A percentile compares a stretch with the other conserved stretches of the same genome.
These are phyloP conservation scores for Aspidoscelis tigris DNA, from an alignment of 2,113 vertebrate species.

Conservation along the genomic window DNA sequence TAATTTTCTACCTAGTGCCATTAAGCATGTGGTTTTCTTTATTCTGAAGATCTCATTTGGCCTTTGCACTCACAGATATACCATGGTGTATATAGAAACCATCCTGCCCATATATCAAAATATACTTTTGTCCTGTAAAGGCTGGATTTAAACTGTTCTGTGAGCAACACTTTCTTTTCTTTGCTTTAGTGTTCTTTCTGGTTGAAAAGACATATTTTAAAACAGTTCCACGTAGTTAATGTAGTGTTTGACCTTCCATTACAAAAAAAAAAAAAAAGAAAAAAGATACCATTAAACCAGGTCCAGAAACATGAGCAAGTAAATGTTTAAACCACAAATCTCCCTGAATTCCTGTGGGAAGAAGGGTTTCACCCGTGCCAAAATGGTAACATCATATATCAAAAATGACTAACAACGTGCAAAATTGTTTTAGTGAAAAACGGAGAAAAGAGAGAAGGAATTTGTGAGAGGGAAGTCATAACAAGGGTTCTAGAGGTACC, in stretches of 20 bases:
- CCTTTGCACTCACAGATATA: constrained; percentile 65
- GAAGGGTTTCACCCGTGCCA: constrained; percentile 53
- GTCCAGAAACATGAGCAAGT: constrained; percentile 65
- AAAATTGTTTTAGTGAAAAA: constrained; percentile 62
- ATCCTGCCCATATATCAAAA: constrained; percentile 68
- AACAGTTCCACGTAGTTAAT: constrained; percentile 68
- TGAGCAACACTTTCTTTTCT: constrained; percentile 53
- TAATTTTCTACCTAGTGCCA: constrained; percentile 65
- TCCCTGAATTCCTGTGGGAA: constrained; percentile 64
- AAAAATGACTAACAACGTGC: constrained; percentile 66
- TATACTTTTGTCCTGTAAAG: constrained; percentile 57
- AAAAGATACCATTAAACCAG: constrained; percentile 71
- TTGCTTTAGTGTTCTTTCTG: background rate
- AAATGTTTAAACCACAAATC: constrained; percentile 70
- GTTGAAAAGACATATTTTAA: constrained; percentile 65
- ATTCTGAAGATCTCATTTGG: constrained; percentile 68
- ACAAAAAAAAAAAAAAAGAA: constrained; percentile 54
- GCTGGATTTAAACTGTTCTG: constrained; percentile 73
- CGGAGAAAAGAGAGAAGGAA: constrained; percentile 44
- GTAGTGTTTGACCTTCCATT: constrained; percentile 71
- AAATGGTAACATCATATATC: constrained; percentile 68
- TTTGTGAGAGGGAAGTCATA: constrained; percentile 25
- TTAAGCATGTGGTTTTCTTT: constrained; percentile 69
- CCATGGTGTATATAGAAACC: constrained; percentile 64
- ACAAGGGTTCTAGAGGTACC: constrained; percentile 35